These are phyloP conservation scores for Meles meles DNA, from an alignment of 2,113 vertebrate genomes.

Conservation along the genomic window DNA sequence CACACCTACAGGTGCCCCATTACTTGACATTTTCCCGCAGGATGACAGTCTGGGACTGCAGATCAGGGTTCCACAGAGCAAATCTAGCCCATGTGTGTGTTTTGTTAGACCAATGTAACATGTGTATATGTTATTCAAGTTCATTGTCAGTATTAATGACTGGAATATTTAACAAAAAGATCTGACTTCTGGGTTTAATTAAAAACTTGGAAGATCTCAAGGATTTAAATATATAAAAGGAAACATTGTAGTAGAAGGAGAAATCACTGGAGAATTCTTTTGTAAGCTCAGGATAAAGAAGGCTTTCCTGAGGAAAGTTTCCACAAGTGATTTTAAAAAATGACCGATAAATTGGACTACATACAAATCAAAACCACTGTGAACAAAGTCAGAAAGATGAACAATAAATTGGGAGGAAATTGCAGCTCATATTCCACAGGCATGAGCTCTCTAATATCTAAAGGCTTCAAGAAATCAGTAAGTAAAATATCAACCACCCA, in stretches of 20 bases:
- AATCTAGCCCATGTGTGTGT: neutral
- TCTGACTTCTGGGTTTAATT: neutral
- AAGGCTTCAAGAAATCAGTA: neutral
- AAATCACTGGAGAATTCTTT: neutral
- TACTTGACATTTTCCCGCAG: neutral
- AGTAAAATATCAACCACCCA: neutral
- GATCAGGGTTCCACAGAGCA: neutral
- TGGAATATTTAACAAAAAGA: neutral
- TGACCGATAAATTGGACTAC: neutral
- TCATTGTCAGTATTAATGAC: constrained; percentile 1
- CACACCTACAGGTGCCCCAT: neutral
- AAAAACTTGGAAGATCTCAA: constrained; percentile 23
- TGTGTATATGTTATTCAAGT: neutral
- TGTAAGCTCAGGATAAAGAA: neutral
- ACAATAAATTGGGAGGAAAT: neutral
- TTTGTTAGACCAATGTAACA: neutral
- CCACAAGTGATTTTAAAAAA: neutral
- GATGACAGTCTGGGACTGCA: neutral
- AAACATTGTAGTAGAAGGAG: neutral
- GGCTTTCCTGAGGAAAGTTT: neutral
- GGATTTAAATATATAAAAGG: neutral
- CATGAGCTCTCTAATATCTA: neutral
- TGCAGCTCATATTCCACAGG: neutral
- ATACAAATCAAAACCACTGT: neutral
- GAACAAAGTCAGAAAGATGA: neutral